phyloP scores from a whole-genome alignment of 1,140 invertebrate genomes.

The Drosophila subobscura region DNA sequence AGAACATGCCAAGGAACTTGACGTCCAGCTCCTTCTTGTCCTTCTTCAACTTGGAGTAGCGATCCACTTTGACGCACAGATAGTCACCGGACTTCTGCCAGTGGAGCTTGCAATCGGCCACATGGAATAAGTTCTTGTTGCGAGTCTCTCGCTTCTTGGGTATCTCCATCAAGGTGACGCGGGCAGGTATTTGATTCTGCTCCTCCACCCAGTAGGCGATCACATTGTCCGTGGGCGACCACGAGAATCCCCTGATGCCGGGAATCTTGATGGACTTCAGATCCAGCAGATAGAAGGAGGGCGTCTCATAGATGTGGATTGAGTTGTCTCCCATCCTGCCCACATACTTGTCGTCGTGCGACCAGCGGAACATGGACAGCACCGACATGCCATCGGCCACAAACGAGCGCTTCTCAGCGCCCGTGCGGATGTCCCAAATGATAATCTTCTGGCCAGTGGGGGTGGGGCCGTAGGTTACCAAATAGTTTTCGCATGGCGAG shows the following conservation, averaged over 20 bases:
- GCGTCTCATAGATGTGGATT: slow-evolving; percentile 97
- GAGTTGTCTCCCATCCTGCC: slow-evolving; percentile 93
- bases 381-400: slow-evolving; percentile 90
- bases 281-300: slow-evolving; percentile 95
- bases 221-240: slow-evolving; percentile 98
- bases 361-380: slow-evolving; percentile 99
- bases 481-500: slow-evolving; percentile 98
- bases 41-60: slow-evolving; percentile 97
- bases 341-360: slow-evolving; percentile 98
- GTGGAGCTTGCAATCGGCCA: slow-evolving; percentile 98
- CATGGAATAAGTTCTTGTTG: slow-evolving; percentile 98
- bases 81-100: slow-evolving; percentile 99
- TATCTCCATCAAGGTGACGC: slow-evolving; percentile 93
- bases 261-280: slow-evolving; percentile 97
- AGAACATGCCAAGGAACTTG: slow-evolving; percentile 98
- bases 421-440: slow-evolving; percentile 97
- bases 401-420: slow-evolving; percentile 96
- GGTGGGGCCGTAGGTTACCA: slow-evolving; percentile 94
- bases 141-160: slow-evolving; percentile 95
- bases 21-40: slow-evolving; percentile 93
- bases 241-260: slow-evolving; percentile 97
- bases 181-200: slow-evolving; percentile 95
- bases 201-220: slow-evolving; percentile 99
- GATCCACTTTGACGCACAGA: slow-evolving; percentile 97
- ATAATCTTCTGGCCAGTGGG: slow-evolving; percentile 90